Evolutionary conservation across 2,113 vertebrate species (phyloP), one percentile per base, ranked within the genome.

Genomic region (Scalopus aquaticus): DNA sequence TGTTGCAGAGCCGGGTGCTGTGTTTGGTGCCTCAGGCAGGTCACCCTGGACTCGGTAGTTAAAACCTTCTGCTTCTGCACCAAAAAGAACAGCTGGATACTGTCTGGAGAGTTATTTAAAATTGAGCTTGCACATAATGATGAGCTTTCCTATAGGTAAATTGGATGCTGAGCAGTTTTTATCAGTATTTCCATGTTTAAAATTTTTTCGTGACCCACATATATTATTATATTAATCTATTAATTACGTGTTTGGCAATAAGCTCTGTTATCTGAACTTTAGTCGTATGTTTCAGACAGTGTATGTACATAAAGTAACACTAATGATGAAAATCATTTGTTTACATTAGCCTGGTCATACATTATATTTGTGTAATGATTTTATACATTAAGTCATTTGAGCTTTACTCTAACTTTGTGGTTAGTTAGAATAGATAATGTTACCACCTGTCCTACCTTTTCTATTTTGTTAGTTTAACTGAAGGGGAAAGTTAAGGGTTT

Each of bases 231-330:
- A 46, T 67, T 64, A n/a, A n/a, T 70, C 19, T 39, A 67, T 70
- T 56, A 22, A 56, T 86, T 78, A 16, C 51, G 5, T 44, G 11
- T 82, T 92, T 91, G 72, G 24, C 19, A 64, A 0, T 35, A 74
- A 56, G 20, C 37, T 80, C 37, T 95, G 37, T 93, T 88, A 11
- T 88, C 51, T 94, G 56, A 88, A 95, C 60, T 94, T 90, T 60
- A 64, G 49, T 86, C 56, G 22, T 58, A 17, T 12, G 7, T 46
- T 79, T 28, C 87, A 83, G 10, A 54, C 7, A 70, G 32, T 58
- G 13, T 82, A 15, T 74, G 17, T 8, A 88, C 46, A 60, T 89
- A 51, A 87, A 70, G 32, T 76, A 74, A 72, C 35, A 76, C 58
- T 65, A 24, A 51, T 58, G 54, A 6, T 44, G 35, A 86, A 35